Percentiles rank a stretch among this genome's conserved stretches.
These are phyloP conservation scores for Porites rus DNA, from an alignment of 92 coral and sea anemone genomes.

Conservation along the genomic window DNA sequence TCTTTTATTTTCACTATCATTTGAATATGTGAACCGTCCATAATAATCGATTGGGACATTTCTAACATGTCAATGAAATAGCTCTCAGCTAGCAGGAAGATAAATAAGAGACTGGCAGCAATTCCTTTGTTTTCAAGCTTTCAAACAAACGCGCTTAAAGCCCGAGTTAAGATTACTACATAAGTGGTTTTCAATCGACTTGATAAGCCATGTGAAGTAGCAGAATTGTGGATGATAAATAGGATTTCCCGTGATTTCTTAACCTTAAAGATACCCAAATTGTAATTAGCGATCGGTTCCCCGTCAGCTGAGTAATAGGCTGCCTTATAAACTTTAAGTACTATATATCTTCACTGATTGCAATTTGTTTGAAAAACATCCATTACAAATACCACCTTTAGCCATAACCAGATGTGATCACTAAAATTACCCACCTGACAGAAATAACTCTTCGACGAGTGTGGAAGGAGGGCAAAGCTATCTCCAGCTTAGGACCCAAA, in stretches of 20 bases:
- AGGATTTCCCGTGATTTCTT: not conserved
- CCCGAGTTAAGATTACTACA: not conserved
- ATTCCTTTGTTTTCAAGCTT: slow-evolving; percentile 2
- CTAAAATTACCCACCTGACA: slow-evolving; percentile 21
- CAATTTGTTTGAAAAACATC: slow-evolving; percentile 28
- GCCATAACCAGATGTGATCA: not conserved
- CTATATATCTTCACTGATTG: not conserved
- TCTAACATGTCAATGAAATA: not conserved
- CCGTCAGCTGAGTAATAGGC: not conserved
- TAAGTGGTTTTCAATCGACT: slow-evolving; percentile 3
- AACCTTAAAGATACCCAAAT: not conserved
- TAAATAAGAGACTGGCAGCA: not conserved
- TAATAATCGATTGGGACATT: not conserved
- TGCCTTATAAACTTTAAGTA: not conserved
- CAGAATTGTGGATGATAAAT: not conserved
- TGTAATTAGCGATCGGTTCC: not conserved
- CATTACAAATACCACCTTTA: slow-evolving; percentile 1
- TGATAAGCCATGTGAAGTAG: not conserved
- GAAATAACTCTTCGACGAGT: not conserved
- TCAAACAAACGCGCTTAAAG: not conserved
- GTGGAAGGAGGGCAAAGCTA: not conserved
- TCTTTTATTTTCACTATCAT: not conserved
- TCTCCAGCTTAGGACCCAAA: not conserved
- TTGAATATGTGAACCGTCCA: not conserved
- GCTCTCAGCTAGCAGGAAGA: slow-evolving; percentile 5